Evolutionary conservation across 2,888 invertebrate species (phyloP), one percentile per base, ranked within the genome.

Genomic region (Kryphioiulus occultus): DNA sequence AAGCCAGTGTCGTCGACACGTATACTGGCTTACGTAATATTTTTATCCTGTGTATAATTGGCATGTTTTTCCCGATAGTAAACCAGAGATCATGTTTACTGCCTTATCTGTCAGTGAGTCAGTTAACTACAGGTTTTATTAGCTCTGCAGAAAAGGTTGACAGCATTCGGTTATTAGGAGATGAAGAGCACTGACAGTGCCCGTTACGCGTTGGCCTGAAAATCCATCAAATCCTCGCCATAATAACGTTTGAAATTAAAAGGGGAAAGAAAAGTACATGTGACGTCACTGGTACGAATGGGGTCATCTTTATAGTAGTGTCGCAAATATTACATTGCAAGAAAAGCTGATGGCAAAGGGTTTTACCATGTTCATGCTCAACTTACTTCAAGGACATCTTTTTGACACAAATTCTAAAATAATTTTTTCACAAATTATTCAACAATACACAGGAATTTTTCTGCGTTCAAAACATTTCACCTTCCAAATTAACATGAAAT

Each of bases 41-140:
- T 68, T 10, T 26, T 35, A 35, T 35, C 7, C 35, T n/a, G 12
- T 26, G 26, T 10, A 68, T 68, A 26, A 68, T 26, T 68, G 68
- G 68, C 26, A 26, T 26, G 68, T 68, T 68, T 26, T 26, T 68
- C 68, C 26, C 68, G 26, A 26, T 9, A 7, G 26, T 7, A 2
- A 68, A 26, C 10, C 26, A 68, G 5, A 68, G 68, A 26, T 26
- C 68, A 68, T 26, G 10, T 68, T 22, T 68, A 68, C 68, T 68
- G 26, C 12, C 68, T 68, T 68, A 68, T 68, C 68, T 68, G 68
- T 68, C 68, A 68, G 68, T 68, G 26, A 26, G 68, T 68, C 68
- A 68, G 68, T 68, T 68, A 68, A 68, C 26, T 68, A 44, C 44
- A 9, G 12, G 44, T 44, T 44, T 44, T 44, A 44, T n/a, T 53